These are phyloP conservation scores for Heliconius charithonia DNA, from an alignment of 2,888 invertebrate species.

Conservation along the genomic window DNA sequence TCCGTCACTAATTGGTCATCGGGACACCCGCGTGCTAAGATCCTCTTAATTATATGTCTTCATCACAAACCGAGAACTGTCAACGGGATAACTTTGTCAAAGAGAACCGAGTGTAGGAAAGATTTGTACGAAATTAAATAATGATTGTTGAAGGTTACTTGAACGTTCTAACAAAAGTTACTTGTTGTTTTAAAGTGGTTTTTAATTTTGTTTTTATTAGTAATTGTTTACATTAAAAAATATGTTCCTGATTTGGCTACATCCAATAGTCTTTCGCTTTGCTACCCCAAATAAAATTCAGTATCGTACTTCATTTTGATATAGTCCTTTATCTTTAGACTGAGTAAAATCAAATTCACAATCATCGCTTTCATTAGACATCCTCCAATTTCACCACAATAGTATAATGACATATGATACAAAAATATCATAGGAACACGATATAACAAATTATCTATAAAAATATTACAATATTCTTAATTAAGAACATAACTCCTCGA, in stretches of 20 bases:
- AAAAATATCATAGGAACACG: neutral
- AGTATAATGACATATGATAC: neutral
- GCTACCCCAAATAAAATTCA: no score
- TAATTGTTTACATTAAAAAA: no score
- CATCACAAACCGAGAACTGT: constrained; percentile 44
- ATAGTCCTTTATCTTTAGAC: no score
- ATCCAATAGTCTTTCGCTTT: no score
- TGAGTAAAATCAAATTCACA: no score
- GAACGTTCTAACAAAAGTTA: neutral
- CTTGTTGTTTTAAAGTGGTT: no score
- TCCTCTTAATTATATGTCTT: constrained; percentile 55
- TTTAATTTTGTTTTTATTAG: no score
- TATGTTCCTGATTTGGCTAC: no score
- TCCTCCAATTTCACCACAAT: neutral
- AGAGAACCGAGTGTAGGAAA: constrained; percentile 16
- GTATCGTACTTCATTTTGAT: no score
- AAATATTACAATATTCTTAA: neutral
- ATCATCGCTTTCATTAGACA: no score
- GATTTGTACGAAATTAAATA: constrained; percentile 11
- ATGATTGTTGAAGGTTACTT: neutral
- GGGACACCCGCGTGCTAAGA: constrained; percentile 53
- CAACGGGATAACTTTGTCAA: constrained; percentile 38
- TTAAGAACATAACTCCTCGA: neutral
- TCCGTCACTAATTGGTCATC: constrained; percentile 62
- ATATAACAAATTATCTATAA: neutral